Base-by-base conservation (phyloP, 2,888 invertebrate genomes). In the Drosophila siamana region DNA sequence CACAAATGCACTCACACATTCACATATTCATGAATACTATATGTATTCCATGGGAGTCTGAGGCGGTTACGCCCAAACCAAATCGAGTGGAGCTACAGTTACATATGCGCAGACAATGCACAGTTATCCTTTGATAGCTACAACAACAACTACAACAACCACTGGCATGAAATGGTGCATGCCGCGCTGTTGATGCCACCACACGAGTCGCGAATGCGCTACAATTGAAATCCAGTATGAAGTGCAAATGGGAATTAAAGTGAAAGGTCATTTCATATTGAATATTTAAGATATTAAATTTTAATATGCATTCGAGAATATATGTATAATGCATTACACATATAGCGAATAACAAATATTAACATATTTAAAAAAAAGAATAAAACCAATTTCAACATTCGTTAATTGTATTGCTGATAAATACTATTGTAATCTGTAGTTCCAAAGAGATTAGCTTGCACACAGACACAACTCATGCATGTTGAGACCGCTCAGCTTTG, bases 101-200 rank as follows among this genome's bases (percentile, higher is more conserved):
- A 77, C 70, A 83, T 65, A 63, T 73, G 57, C 57, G 60, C 77
- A 86, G 78, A 80, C 86, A 83, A 78, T 83, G 70, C 84, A 71
- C 81, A 86, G 81, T 78, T 80, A 78, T 80, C 81, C 88, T 86
- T 86, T 86, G 74, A 78, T 74, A 80, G 57, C 74, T 51, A 47
- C 76, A 76, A 62, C 60, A 65, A 60, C 73, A 52, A 50, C 36
- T 44, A 44, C 33, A 67, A 54, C 51, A 54, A 62, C 64, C 57
- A 56, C 44, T 61, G 69, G 71, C 87, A 87, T 83, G 75, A 87
- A 83, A 78, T 83, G 87, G 85, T 85, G 85, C 83, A 81, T 84
- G 82, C 63, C 55, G 44, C 57, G 50, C 54, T 57, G 54, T n/a
- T n/a, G 57, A 55, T 77, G 47, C 54, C 67, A 60, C 65, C 43